Evolutionary conservation across 1,140 invertebrate genomes (phyloP).

Genomic region (Drosophila saltans): DNA sequence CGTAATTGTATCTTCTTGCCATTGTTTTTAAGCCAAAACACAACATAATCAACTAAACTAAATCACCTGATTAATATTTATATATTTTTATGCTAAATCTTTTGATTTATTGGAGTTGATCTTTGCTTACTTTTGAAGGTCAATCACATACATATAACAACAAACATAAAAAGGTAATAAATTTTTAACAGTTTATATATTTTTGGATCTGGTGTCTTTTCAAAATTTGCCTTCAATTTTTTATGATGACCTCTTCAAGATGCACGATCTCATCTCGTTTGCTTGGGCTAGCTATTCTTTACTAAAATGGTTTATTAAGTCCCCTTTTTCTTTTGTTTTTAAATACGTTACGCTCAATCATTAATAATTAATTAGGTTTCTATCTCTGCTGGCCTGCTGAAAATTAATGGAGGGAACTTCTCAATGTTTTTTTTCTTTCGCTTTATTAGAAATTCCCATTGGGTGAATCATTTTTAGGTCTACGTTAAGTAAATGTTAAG

Average conservation of each 20-base stretch:
- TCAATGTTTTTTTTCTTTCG: constrained; percentile 12
- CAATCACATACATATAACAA: constrained; percentile 27
- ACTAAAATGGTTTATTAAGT: constrained; percentile 50
- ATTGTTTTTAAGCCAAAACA: constrained; percentile 15
- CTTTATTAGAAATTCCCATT: constrained; percentile 38
- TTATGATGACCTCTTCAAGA: constrained; percentile 54
- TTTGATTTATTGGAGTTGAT: constrained; percentile 26
- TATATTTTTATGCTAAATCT: constrained; percentile 16
- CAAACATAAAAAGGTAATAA: neutral
- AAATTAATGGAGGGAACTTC: constrained; percentile 33
- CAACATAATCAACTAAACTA: constrained; percentile 14
- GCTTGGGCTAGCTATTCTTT: constrained; percentile 49
- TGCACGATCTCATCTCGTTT: constrained; percentile 55
- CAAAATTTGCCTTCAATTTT: constrained; percentile 44
- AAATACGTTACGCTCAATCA: constrained; percentile 21
- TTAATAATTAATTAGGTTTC: constrained; percentile 21
- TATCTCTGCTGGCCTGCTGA: constrained; percentile 21
- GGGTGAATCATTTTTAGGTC: constrained; percentile 50
- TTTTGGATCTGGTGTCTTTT: constrained; percentile 42
- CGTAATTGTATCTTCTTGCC: neutral
- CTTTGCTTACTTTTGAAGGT: constrained; percentile 43
- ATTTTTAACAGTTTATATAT: constrained; percentile 32
- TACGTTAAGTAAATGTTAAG: constrained; percentile 56
- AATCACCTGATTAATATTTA: constrained; percentile 33
- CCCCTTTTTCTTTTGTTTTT: constrained; percentile 37